phyloP scores from a whole-genome alignment of 2,797 vertebrate species.

The Semotilus atromaculatus region DNA sequence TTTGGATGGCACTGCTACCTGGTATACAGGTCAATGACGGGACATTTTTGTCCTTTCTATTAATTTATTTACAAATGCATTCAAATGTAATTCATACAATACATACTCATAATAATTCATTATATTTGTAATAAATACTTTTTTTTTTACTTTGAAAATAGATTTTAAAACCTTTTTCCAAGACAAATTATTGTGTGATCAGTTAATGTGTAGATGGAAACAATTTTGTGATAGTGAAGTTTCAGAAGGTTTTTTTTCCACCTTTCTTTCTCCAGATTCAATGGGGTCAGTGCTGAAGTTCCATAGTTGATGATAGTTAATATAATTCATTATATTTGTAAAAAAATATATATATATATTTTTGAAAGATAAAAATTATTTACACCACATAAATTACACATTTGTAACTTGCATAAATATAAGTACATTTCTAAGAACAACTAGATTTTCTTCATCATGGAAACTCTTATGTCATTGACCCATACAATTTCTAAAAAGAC shows the following conservation, averaged over 20 bases:
- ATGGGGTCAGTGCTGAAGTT: too few relatives aligned
- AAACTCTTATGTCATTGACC: background rate
- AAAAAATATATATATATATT: too few relatives aligned
- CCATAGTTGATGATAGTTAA: background rate
- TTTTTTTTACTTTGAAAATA: too few relatives aligned
- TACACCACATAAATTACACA: background rate
- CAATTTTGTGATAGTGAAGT: background rate
- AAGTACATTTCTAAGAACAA: background rate
- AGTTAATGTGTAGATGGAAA: background rate
- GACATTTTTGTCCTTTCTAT: background rate
- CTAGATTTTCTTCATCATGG: background rate
- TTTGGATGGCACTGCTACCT: constrained; percentile 13
- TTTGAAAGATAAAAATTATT: too few relatives aligned
- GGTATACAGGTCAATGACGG: background rate
- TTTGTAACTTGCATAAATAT: background rate
- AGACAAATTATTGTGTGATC: background rate
- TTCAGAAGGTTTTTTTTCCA: too few relatives aligned
- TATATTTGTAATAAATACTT: too few relatives aligned
- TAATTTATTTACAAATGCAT: background rate
- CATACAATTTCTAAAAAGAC: background rate
- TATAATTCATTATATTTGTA: background rate
- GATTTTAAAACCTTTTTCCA: too few relatives aligned
- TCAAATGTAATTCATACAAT: background rate
- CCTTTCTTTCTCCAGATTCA: too few relatives aligned
- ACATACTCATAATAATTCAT: background rate